These are phyloP conservation scores for Pangasius krempfi DNA, from an alignment of 2,797 vertebrate genomes.

Conservation along the genomic window DNA sequence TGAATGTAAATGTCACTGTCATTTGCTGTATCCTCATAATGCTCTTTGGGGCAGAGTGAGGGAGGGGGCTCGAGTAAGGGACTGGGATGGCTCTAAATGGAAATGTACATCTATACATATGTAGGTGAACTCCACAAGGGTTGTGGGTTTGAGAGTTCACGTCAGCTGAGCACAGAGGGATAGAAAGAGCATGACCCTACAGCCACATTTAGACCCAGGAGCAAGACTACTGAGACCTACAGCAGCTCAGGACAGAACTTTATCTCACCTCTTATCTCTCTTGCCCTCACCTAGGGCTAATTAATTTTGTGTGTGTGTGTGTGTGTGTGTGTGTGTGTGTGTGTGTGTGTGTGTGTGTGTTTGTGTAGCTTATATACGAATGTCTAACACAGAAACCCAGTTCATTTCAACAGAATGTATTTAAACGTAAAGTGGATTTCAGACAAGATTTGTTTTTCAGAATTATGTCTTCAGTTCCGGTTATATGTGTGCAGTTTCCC, in stretches of 20 bases:
- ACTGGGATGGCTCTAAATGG: constrained; percentile 54
- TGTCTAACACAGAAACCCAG: neutral
- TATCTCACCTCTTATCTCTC: constrained; percentile 73
- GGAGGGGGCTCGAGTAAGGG: constrained; percentile 7
- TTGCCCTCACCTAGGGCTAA: constrained; percentile 76
- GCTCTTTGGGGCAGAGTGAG: constrained; percentile 46
- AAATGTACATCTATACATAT: constrained; percentile 59
- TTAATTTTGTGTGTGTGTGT: constrained; percentile 67
- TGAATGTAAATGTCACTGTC: constrained; percentile 58
- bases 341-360: neutral
- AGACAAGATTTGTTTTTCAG: neutral
- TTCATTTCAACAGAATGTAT: neutral
- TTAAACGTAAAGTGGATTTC: neutral
- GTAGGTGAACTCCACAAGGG: constrained; percentile 45
- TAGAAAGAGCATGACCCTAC: constrained; percentile 70
- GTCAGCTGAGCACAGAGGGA: constrained; percentile 55
- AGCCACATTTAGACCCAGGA: constrained; percentile 72
- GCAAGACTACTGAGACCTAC: constrained; percentile 69
- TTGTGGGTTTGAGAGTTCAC: constrained; percentile 56
- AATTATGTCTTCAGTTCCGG: neutral
- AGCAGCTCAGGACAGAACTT: constrained; percentile 70
- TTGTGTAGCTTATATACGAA: neutral
- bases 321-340: neutral
- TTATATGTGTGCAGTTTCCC: neutral
- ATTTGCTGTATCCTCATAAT: constrained; percentile 49